Percentiles rank a stretch among this genome's conserved stretches.
These are phyloP conservation scores for sheep (Ovis aries) DNA, from an alignment of 2,113 vertebrate genomes.

Conservation along the genomic window DNA sequence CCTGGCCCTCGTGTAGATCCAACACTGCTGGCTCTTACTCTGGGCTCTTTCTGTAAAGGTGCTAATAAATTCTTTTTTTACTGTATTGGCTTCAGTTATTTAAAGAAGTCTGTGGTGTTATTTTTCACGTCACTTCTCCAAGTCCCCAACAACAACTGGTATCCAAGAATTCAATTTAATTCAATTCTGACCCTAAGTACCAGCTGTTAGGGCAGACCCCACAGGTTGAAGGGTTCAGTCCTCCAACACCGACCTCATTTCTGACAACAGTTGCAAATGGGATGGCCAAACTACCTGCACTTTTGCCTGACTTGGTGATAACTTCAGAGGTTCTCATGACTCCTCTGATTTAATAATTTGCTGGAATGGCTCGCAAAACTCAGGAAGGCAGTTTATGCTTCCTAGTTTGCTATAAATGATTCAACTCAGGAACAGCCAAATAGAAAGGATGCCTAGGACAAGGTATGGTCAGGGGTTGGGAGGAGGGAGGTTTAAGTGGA, in stretches of 20 bases:
- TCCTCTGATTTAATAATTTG: neutral
- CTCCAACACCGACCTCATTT: neutral
- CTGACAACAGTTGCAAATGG: neutral
- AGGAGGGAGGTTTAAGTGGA: neutral
- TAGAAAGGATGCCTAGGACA: neutral
- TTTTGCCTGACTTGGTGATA: neutral
- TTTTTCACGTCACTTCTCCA: neutral
- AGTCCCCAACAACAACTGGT: neutral
- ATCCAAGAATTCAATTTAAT: neutral
- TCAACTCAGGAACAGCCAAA: neutral
- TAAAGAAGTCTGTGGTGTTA: neutral
- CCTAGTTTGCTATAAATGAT: neutral
- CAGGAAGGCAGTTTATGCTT: neutral
- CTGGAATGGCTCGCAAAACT: neutral
- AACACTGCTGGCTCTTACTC: neutral
- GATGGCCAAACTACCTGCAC: neutral
- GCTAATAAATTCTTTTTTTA: neutral
- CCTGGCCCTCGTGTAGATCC: accelerated
- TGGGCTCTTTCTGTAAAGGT: neutral
- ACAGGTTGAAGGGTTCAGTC: neutral
- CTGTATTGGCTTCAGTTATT: neutral
- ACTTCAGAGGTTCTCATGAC: neutral
- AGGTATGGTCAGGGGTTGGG: no score
- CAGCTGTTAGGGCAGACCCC: neutral
- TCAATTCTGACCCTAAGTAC: neutral